phyloP scores from a whole-genome alignment of 2,113 vertebrate species.

The Azemiops feae region DNA sequence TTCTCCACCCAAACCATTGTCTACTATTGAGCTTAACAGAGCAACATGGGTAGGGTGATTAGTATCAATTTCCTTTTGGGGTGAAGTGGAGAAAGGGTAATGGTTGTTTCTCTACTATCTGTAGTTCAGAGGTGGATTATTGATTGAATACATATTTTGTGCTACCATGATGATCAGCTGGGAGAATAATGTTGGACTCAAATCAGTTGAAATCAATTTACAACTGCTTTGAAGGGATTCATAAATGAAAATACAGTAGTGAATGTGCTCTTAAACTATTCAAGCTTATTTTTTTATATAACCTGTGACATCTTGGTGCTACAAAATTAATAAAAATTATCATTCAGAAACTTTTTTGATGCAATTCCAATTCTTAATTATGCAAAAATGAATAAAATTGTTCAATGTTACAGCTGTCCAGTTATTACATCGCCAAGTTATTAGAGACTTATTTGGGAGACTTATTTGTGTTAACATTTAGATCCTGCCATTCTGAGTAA shows the following conservation, averaged over 20 bases:
- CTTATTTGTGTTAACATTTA: background rate
- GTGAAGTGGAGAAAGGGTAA: background rate
- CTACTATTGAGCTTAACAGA: background rate
- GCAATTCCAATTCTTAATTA: constrained; percentile 54
- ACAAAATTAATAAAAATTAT: constrained; percentile 39
- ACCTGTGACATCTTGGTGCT: constrained; percentile 18
- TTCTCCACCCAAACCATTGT: background rate
- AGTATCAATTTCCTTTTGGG: background rate
- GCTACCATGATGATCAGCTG: background rate
- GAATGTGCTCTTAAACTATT: background rate
- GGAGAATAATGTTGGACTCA: background rate
- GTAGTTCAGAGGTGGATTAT: background rate
- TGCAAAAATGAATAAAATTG: background rate
- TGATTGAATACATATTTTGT: background rate
- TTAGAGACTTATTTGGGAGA: background rate
- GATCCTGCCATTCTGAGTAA: background rate
- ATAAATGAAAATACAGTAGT: background rate
- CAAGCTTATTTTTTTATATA: background rate
- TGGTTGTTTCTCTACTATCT: background rate
- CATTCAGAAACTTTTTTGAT: constrained; percentile 54
- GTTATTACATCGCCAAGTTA: background rate
- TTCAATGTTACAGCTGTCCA: background rate
- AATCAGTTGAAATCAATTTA: background rate
- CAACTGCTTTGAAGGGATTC: background rate
- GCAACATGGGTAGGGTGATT: background rate